Conservation (phyloP, 1,140 invertebrate genomes). For the Drosophila pseudoobscura region DNA sequence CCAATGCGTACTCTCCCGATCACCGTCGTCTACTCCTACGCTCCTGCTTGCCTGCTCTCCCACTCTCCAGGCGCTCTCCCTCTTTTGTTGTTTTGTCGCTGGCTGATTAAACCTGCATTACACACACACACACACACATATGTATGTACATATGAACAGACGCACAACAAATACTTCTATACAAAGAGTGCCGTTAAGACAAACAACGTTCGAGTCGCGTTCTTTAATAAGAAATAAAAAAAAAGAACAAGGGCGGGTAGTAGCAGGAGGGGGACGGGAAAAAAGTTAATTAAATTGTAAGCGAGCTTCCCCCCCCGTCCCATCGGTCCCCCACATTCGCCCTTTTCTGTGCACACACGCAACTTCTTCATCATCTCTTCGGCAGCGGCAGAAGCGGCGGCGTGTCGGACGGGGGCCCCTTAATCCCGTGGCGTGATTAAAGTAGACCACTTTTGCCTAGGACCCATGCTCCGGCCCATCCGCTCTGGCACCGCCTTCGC, state of each 20-base stretch:
- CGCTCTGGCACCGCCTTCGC: background rate
- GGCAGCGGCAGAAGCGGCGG: background rate
- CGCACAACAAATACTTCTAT: conserved; percentile 4
- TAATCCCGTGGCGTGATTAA: conserved; percentile 81
- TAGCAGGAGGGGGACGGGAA: background rate
- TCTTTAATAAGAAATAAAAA: conserved; percentile 75
- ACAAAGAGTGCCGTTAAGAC: conserved; percentile 76
- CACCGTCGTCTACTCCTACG: background rate
- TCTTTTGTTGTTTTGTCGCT: conserved; percentile 58
- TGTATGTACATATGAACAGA: conserved; percentile 12
- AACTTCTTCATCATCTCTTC: conserved; percentile 74
- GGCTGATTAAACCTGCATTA: conserved; percentile 80
- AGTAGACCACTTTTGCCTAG: conserved; percentile 65
- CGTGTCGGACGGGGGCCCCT: conserved; percentile 43
- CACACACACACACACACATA: conserved; percentile 31
- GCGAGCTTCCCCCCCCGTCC: conserved; percentile 28
- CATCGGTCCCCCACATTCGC: background rate
- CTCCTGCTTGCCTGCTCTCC: too few species aligned
- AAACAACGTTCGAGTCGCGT: conserved; percentile 62
- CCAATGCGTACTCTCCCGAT: too few species aligned
- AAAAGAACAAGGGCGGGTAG: background rate
- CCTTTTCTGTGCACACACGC: conserved; percentile 48
- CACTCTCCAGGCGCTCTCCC: background rate
- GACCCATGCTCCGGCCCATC: background rate
- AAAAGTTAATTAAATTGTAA: conserved; percentile 80